Percentiles rank a stretch among this genome's conserved stretches.
phyloP scores from a whole-genome alignment of 2,888 invertebrate species.

The Dromius quadrimaculatus region DNA sequence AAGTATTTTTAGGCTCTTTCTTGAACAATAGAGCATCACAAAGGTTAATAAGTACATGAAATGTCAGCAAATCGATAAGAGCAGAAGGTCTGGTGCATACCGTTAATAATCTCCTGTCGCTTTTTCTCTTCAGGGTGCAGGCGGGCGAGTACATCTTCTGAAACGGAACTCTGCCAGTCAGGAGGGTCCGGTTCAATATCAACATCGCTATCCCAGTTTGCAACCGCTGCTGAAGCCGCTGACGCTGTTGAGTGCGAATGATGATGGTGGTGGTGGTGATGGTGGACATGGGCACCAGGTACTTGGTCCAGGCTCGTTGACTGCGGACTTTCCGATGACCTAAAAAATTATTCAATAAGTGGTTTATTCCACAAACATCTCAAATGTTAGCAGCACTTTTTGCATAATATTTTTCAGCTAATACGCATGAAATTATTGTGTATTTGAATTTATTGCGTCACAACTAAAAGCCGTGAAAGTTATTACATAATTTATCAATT shows the following conservation, averaged over 20 bases:
- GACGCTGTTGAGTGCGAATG: slow-evolving; percentile 57
- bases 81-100: slow-evolving; percentile 66
- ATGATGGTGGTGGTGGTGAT: slow-evolving; percentile 55
- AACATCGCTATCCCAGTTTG: slow-evolving; percentile 68
- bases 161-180: slow-evolving; percentile 82
- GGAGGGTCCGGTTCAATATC: slow-evolving; percentile 79
- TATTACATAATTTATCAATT: no score
- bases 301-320: slow-evolving; percentile 80
- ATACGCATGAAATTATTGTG: no score
- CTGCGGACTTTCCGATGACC: slow-evolving; percentile 77
- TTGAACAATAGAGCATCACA: slow-evolving; percentile 1
- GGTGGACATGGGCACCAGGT: slow-evolving; percentile 60
- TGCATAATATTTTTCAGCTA: no score
- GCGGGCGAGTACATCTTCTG: slow-evolving; percentile 79
- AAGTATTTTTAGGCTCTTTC: no score
- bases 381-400: no score
- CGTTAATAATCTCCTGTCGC: slow-evolving; percentile 92
- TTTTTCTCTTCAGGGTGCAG: slow-evolving; percentile 87
- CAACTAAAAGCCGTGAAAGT: no score
- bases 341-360: no score
- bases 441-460: no score
- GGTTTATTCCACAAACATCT: no score
- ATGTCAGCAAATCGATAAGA: background rate
- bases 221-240: slow-evolving; percentile 58
- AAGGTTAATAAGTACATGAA: slow-evolving; percentile 23